These are phyloP conservation scores for Scolopax mira DNA, from an alignment of 2,113 vertebrate species.

Conservation along the genomic window DNA sequence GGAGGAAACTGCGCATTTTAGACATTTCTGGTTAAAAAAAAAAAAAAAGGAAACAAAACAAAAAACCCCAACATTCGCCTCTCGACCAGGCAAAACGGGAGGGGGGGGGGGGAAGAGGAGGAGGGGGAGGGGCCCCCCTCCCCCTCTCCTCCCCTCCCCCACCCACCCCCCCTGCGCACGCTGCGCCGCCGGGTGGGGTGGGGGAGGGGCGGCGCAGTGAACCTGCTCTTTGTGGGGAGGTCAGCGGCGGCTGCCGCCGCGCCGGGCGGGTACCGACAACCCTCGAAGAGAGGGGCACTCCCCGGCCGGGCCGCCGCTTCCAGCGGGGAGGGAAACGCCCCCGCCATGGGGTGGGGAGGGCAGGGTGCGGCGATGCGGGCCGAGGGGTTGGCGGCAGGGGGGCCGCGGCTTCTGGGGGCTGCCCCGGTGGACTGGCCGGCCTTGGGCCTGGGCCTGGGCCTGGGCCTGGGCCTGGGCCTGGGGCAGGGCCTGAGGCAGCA, in stretches of 20 bases:
- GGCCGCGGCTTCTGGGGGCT: no score
- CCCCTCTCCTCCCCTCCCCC: background rate
- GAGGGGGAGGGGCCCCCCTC: background rate
- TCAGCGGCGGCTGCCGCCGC: slow-evolving; percentile 78
- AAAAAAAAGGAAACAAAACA: background rate
- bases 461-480: background rate
- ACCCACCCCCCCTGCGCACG: background rate
- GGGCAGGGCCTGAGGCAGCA: background rate
- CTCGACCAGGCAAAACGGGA: slow-evolving; percentile 2
- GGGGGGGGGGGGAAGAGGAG: no score
- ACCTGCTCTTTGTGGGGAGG: slow-evolving; percentile 91
- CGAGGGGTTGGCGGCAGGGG: no score
- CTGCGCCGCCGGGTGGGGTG: slow-evolving; percentile 8
- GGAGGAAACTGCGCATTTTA: slow-evolving; percentile 60
- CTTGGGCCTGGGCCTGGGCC: no score
- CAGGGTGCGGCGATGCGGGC: no score
- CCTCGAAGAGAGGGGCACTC: slow-evolving; percentile 70
- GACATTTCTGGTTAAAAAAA: slow-evolving; percentile 10
- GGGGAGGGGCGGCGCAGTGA: slow-evolving; percentile 79
- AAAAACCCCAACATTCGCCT: background rate
- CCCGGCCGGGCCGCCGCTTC: background rate
- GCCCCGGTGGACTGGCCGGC: background rate
- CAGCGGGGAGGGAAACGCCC: no score
- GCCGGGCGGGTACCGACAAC: slow-evolving; percentile 73
- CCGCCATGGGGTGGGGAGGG: no score